A percentile compares a stretch with the other conserved stretches of the same genome.
These are phyloP conservation scores for Dinoponera quadriceps DNA, from an alignment of 1,140 invertebrate genomes.

Conservation along the genomic window DNA sequence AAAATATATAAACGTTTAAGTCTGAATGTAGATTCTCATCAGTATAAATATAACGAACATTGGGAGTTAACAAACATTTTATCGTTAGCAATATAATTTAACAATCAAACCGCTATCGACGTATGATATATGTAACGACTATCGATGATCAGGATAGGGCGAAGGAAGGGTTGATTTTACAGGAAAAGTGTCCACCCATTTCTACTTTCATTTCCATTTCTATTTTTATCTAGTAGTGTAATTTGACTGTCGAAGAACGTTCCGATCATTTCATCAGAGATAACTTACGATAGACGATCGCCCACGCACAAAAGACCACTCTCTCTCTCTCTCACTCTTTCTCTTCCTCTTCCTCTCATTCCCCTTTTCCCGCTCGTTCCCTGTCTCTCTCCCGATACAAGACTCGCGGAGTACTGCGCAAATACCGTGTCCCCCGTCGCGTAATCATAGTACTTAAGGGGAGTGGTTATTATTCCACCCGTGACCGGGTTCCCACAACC, in stretches of 20 bases:
- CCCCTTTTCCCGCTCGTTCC: constrained; percentile 17
- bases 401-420: constrained; percentile 71
- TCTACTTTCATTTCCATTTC: no score
- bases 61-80: no score
- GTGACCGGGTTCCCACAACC: constrained; percentile 84
- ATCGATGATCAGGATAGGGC: no score
- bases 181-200: no score
- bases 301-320: background rate
- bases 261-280: constrained; percentile 46
- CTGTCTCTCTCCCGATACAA: constrained; percentile 9
- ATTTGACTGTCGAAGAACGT: constrained; percentile 25
- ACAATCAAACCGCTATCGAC: no score
- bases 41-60: no score
- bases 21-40: no score
- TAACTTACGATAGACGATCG: constrained; percentile 12
- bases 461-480: constrained; percentile 72
- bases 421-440: constrained; percentile 79
- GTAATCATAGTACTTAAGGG: constrained; percentile 83
- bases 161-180: no score
- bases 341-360: background rate
- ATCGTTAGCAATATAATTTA: no score
- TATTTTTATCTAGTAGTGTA: no score
- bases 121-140: no score
- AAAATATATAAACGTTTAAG: no score
- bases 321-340: constrained; percentile 3